Percentiles rank a stretch among this genome's conserved stretches.
Conservation (phyloP, 2,113 vertebrate species). For the Ia io region DNA sequence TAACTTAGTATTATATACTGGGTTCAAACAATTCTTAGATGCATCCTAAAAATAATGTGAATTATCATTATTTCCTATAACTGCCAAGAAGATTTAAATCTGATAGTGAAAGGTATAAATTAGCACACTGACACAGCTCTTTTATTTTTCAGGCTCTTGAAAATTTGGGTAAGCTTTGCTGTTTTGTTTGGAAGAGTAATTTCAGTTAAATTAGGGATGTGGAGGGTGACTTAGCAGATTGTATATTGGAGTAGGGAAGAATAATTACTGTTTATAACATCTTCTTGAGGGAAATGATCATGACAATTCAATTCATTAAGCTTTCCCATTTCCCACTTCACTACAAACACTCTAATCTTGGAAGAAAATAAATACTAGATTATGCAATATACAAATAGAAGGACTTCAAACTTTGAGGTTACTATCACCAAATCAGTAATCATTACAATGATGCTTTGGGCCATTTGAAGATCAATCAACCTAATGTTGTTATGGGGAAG, state of each 20-base stretch:
- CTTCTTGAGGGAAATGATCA: background rate
- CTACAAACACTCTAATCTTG: background rate
- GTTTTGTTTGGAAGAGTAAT: background rate
- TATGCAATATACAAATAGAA: background rate
- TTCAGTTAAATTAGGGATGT: background rate
- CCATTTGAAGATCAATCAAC: background rate
- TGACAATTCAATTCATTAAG: background rate
- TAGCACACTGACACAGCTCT: background rate
- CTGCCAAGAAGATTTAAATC: background rate
- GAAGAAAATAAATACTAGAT: background rate
- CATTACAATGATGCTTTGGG: background rate
- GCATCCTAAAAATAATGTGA: background rate
- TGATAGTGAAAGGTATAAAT: background rate
- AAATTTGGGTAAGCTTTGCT: background rate
- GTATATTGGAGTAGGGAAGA: background rate
- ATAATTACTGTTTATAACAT: slow-evolving; percentile 6
- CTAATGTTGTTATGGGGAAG: background rate
- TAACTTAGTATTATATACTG: background rate
- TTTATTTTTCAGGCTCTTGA: background rate
- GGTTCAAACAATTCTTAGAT: background rate
- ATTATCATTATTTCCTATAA: background rate
- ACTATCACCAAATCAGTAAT: background rate
- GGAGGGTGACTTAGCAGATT: slow-evolving; percentile 1
- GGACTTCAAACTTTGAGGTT: background rate
- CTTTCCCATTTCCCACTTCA: background rate